A percentile compares a stretch with the other conserved stretches of the same genome.
phyloP scores from a whole-genome alignment of 1,140 invertebrate genomes.

The Metaphire vulgaris region DNA sequence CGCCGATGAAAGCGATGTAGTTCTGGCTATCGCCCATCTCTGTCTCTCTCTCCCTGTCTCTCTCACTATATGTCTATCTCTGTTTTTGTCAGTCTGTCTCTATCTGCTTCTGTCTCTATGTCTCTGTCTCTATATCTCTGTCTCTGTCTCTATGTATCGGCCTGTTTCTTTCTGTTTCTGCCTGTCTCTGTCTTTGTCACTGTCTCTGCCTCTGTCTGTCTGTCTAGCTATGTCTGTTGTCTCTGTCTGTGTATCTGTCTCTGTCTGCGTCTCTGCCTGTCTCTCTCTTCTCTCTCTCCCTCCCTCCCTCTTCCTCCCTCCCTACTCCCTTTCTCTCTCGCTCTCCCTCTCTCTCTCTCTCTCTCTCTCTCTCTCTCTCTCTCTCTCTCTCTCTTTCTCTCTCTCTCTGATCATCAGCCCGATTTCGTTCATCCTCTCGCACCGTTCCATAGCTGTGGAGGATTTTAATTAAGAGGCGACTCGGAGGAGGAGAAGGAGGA shows the following conservation, averaged over 20 bases:
- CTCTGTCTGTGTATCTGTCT: background rate
- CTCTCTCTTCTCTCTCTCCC: background rate
- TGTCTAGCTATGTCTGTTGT: background rate
- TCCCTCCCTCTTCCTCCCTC: constrained; percentile 1
- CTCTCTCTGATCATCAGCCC: background rate
- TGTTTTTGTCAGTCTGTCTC: constrained; percentile 7
- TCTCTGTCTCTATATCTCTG: background rate
- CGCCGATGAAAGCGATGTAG: no score
- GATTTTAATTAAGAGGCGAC: no score
- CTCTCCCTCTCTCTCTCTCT: constrained; percentile 15
- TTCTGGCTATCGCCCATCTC: no score
- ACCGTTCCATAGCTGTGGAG: no score
- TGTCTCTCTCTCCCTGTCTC: constrained; percentile 20
- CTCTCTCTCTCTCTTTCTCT: constrained; percentile 22
- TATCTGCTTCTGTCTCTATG: background rate
- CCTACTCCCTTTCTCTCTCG: background rate
- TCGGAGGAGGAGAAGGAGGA: no score
- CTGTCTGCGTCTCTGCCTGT: background rate
- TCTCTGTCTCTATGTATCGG: background rate
- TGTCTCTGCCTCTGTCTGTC: background rate
- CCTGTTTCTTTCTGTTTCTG: background rate
- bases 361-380: constrained; percentile 16
- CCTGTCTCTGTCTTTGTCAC: background rate
- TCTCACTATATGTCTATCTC: constrained; percentile 11
- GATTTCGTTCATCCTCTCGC: no score